phyloP scores from a whole-genome alignment of 2,888 invertebrate genomes.

The Lasius platythorax region DNA sequence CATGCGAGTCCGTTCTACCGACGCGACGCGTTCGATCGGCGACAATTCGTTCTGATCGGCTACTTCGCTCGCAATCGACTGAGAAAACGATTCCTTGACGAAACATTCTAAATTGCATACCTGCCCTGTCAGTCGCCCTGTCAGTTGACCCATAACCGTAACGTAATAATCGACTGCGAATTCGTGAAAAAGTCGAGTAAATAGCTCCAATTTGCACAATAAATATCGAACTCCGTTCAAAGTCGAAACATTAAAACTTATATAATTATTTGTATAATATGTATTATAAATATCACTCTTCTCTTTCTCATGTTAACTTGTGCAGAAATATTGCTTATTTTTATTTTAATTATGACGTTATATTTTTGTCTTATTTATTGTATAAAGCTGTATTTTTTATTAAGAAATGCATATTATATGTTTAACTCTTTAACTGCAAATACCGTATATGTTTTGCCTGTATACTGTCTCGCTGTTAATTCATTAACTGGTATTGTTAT shows the following conservation, averaged over 20 bases:
- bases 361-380: background rate
- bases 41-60: slow-evolving; percentile 35
- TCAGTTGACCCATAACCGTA: slow-evolving; percentile 31
- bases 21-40: slow-evolving; percentile 42
- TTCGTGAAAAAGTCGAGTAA: background rate
- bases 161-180: slow-evolving; percentile 21
- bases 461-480: background rate
- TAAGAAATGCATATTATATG: background rate
- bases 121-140: background rate
- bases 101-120: slow-evolving; percentile 33
- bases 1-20: slow-evolving; percentile 55
- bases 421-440: background rate
- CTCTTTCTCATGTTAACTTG: background rate
- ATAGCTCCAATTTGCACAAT: background rate
- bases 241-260: slow-evolving; percentile 8
- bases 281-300: background rate
- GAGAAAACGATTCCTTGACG: slow-evolving; percentile 4
- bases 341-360: background rate
- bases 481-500: background rate
- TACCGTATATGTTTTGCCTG: background rate
- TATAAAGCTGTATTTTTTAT: background rate
- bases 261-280: background rate
- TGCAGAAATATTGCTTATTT: background rate
- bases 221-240: background rate
- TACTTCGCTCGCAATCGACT: background rate